Evolutionary conservation across 2,888 invertebrate species (phyloP).

Genomic region (Andrena marginata): DNA sequence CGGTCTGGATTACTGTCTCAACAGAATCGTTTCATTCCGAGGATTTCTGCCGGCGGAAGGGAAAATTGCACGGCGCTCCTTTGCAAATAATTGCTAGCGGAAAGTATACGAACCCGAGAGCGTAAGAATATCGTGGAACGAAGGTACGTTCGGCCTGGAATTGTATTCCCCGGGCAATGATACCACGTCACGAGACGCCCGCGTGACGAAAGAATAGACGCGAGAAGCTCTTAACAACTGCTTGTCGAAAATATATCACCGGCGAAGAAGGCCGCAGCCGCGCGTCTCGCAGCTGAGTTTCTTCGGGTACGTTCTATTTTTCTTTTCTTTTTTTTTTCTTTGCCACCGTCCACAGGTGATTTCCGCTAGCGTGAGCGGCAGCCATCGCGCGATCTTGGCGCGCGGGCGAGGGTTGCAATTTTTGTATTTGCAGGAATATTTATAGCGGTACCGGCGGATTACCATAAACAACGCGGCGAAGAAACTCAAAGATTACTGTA

Average conservation of each 20-base stretch:
- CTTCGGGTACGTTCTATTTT: constrained; percentile 51
- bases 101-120: background rate
- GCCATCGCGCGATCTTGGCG: constrained; percentile 73
- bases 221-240: constrained; percentile 40
- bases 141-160: background rate
- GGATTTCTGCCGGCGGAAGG: constrained; percentile 3
- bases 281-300: constrained; percentile 50
- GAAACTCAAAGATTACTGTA: constrained; percentile 82
- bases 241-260: constrained; percentile 55
- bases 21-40: constrained; percentile 20
- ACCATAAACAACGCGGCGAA: constrained; percentile 83
- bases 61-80: background rate
- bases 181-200: background rate
- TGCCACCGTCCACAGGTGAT: constrained; percentile 66
- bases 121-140: too few relatives aligned
- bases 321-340: too few relatives aligned
- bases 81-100: constrained; percentile 13
- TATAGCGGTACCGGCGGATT: constrained; percentile 80
- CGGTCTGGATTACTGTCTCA: constrained; percentile 13
- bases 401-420: constrained; percentile 79
- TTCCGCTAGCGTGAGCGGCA: constrained; percentile 79
- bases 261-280: constrained; percentile 9
- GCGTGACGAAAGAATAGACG: constrained; percentile 30
- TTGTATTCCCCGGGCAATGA: background rate
- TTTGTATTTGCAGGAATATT: constrained; percentile 83